Evolutionary conservation across 2,888 invertebrate genomes (phyloP), one percentile per base, ranked within the genome.

Genomic region (Dasysyrphus tricinctus): DNA sequence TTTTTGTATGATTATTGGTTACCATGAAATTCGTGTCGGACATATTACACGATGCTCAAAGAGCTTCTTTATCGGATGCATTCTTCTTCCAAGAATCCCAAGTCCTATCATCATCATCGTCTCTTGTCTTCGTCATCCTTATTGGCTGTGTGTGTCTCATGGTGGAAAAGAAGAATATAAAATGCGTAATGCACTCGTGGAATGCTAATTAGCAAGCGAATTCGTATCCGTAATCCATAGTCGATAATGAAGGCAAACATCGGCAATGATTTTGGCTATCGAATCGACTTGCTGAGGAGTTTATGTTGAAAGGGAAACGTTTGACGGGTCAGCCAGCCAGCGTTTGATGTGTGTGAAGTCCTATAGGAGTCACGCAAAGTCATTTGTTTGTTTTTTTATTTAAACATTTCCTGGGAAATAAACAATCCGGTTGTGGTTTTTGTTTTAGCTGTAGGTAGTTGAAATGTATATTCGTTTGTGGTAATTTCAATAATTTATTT

Each of bases 101-200:
- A 16, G 56, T 29, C 73, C 73, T 32, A 49, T 67, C 44, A 14
- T 77, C 39, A 16, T 32, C 29, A 12, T 24, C 29, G 37, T 44
- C 39, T 16, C 37, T 24, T 24, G 37, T 44, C 19, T 19, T 59
- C 7, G 12, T 59, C 32, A 19, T 59, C 37, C 32, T 29, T 24
- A 59, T 12, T 32, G 44, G 49, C 4, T 51, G 7, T 29, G 8
- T 7, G 3, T 29, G 4, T 3, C 11, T 34, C 19, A 7, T 16
- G 9, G 3, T 14, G 47, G n/a, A 16, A 32, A 19, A 34, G 14
- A 34, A 67, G 44, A 44, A 11, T 37, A 8, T 37, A 8, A 49
- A 73, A 67, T 83, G 78, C 72, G 84, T 80, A 85, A 80, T 85
- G 73, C 77, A 69, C 80, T 69, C 49, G 12, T 80, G 85, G 85